Evolutionary conservation across 37 sponge, comb jelly and placozoan species (phyloP).

Genomic region (Oscarella lobularis): DNA sequence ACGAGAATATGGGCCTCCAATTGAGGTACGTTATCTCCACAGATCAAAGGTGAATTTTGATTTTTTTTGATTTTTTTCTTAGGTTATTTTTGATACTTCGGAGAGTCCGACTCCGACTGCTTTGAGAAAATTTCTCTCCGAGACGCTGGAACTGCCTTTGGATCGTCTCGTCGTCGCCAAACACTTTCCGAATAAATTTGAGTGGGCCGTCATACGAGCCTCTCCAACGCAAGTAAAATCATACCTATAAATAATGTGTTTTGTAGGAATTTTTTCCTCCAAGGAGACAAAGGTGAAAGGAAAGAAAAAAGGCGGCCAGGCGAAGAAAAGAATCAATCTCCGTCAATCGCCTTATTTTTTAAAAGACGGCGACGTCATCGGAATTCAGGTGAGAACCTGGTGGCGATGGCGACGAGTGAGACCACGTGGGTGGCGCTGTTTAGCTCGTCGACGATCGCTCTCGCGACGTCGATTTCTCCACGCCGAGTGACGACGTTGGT

Average conservation of each 20-base stretch:
- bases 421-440: conserved; percentile 1
- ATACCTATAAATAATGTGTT: too few species aligned
- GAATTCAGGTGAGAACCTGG: conserved; percentile 44
- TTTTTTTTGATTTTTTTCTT: too few species aligned
- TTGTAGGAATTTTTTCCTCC: too few species aligned
- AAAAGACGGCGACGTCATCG: conserved; percentile 64
- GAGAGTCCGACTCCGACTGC: background rate
- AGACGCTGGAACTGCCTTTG: background rate
- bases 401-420: too few species aligned
- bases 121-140: background rate
- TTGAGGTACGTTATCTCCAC: background rate
- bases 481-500: conserved; percentile 41
- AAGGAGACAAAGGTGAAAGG: conserved; percentile 10
- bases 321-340: conserved; percentile 23
- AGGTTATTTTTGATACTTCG: background rate
- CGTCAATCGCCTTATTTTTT: conserved; percentile 42
- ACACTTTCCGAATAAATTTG: background rate
- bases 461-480: conserved; percentile 38
- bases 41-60: too few species aligned
- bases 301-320: background rate
- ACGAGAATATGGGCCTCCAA: background rate
- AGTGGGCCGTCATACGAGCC: background rate
- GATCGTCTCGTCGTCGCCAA: background rate
- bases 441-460: conserved; percentile 30
- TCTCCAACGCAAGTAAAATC: background rate